Conservation (phyloP, 2,113 vertebrate species). For the Malurus alboscapulatus region DNA sequence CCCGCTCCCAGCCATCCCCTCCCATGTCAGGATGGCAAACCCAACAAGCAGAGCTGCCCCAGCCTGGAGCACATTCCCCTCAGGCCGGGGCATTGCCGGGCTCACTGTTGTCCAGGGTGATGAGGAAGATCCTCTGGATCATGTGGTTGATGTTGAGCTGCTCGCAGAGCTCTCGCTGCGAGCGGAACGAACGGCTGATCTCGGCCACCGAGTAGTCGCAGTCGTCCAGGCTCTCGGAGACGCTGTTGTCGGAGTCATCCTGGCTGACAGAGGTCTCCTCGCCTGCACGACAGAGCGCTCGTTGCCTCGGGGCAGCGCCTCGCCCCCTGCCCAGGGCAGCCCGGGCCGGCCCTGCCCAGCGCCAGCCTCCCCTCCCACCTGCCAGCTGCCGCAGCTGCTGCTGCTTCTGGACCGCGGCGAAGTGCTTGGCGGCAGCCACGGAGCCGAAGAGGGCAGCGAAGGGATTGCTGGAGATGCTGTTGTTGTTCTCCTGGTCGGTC, state of each 20-base stretch:
- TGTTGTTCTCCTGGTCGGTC: constrained; percentile 99
- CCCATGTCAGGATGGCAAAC: fast-evolving
- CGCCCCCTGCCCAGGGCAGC: not conserved
- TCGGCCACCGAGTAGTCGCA: constrained; percentile 94
- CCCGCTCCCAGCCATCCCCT: fast-evolving
- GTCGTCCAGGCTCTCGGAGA: constrained; percentile 94
- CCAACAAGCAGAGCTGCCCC: not conserved
- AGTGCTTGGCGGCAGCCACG: constrained; percentile 93
- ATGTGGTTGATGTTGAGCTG: constrained; percentile 99
- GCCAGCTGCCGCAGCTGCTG: constrained; percentile 73
- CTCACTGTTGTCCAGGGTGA: constrained; percentile 98
- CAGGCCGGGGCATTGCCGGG: not conserved
- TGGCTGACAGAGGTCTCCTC: constrained; percentile 87
- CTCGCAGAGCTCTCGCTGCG: constrained; percentile 93
- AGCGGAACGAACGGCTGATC: constrained; percentile 94
- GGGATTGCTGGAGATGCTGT: constrained; percentile 96
- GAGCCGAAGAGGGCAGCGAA: constrained; percentile 97
- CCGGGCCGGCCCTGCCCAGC: not conserved
- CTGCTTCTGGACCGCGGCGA: constrained; percentile 87
- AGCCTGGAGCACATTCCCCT: not conserved
- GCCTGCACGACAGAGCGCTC: constrained; percentile 40
- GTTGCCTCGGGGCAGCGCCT: not conserved
- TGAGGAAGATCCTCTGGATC: constrained; percentile 97
- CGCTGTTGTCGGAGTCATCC: constrained; percentile 95
- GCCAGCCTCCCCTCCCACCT: constrained; percentile 61